A percentile compares a stretch with the other conserved stretches of the same genome.
phyloP scores from a whole-genome alignment of 2,113 vertebrate genomes.

The Gadus macrocephalus region DNA sequence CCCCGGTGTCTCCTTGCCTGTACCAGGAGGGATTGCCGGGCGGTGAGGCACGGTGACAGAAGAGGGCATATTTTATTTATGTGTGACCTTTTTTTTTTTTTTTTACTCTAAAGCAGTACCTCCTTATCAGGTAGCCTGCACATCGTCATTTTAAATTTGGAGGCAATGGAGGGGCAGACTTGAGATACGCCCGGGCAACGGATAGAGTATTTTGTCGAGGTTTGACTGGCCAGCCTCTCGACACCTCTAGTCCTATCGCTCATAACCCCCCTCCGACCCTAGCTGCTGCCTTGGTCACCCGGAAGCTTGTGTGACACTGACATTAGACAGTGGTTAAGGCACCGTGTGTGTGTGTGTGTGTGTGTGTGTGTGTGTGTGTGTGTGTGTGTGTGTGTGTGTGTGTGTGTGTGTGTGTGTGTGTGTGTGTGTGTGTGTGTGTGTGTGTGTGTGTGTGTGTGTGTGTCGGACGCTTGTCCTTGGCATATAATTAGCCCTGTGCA shows the following conservation, averaged over 20 bases:
- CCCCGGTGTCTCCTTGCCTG: neutral
- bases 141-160: conserved; percentile 34
- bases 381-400: neutral
- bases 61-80: conserved; percentile 57
- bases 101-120: conserved; percentile 1
- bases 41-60: conserved; percentile 20
- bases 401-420: conserved; percentile 4
- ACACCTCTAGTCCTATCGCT: conserved; percentile 48
- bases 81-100: conserved; percentile 55
- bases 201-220: conserved; percentile 47
- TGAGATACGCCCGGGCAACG: conserved; percentile 29
- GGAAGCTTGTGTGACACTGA: conserved; percentile 47
- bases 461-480: conserved; percentile 68
- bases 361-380: conserved; percentile 3
- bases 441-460: neutral
- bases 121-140: conserved; percentile 48
- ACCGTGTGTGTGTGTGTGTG: conserved; percentile 22
- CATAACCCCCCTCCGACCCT: conserved; percentile 51
- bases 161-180: conserved; percentile 8
- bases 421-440: conserved; percentile 15
- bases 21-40: conserved; percentile 37
- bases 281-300: conserved; percentile 45
- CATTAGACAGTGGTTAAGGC: conserved; percentile 61
- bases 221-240: conserved; percentile 39
- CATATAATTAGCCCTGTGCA: conserved; percentile 70